phyloP scores from a whole-genome alignment of 2,888 invertebrate genomes.

The Steinernema hermaphroditum region DNA sequence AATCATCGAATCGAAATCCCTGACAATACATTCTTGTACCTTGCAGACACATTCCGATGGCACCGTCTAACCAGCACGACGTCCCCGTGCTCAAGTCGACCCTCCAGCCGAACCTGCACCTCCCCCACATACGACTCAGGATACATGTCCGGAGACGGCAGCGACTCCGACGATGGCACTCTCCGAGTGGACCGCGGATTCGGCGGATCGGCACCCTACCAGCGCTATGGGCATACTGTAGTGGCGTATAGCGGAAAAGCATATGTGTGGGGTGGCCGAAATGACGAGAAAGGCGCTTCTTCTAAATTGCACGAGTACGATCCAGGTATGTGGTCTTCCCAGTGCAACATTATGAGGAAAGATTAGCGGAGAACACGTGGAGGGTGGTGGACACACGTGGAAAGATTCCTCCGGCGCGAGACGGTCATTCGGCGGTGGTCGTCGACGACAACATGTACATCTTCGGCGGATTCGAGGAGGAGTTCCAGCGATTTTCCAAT shows the following conservation, averaged over 20 bases:
- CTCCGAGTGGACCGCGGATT: conserved; percentile 3
- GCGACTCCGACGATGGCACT: conserved; percentile 25
- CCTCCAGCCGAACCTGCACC: not conserved
- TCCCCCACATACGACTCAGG: conserved; percentile 1
- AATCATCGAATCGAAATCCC: no score
- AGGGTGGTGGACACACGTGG: conserved; percentile 70
- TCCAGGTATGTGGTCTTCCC: conserved; percentile 72
- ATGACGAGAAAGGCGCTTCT: conserved; percentile 79
- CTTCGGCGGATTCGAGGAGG: conserved; percentile 88
- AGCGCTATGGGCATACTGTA: conserved; percentile 89
- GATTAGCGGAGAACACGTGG: conserved; percentile 68
- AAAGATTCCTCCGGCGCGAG: conserved; percentile 78
- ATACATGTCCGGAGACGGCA: conserved; percentile 1
- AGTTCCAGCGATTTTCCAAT: conserved; percentile 79
- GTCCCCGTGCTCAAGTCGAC: conserved; percentile 1
- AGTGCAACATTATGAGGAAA: not conserved
- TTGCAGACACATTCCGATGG: conserved; percentile 50
- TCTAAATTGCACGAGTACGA: conserved; percentile 80
- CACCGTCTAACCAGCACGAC: conserved; percentile 31
- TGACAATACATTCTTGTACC: no score
- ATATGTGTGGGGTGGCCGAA: conserved; percentile 89
- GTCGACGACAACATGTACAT: conserved; percentile 76
- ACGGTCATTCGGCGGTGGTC: conserved; percentile 82
- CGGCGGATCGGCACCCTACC: conserved; percentile 73
- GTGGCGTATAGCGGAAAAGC: conserved; percentile 78